Evolutionary conservation across 2,113 vertebrate species (phyloP).

Genomic region (Sapayoa aenigma): DNA sequence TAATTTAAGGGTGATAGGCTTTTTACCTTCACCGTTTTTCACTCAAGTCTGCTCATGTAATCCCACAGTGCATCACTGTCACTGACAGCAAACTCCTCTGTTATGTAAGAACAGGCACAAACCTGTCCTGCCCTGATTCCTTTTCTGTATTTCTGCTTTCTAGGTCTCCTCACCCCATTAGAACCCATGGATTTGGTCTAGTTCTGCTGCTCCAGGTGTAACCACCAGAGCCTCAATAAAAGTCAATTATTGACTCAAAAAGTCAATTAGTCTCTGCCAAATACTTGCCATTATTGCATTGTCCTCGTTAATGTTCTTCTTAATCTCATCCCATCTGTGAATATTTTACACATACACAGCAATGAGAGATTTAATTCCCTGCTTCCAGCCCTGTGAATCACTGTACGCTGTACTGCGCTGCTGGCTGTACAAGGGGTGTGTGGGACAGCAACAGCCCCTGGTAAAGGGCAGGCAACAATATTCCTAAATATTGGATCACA

Average conservation of each 20-base stretch:
- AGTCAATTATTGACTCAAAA: no score
- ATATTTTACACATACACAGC: neutral
- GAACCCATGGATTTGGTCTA: neutral
- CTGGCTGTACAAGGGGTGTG: rapidly evolving
- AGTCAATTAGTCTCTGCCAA: neutral
- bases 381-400: neutral
- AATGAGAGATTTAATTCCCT: neutral
- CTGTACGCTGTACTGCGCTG: rapidly evolving
- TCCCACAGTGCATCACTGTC: neutral
- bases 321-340: rapidly evolving
- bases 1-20: neutral
- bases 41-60: neutral
- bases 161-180: neutral
- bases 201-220: neutral
- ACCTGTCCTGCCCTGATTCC: neutral
- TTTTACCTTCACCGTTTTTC: neutral
- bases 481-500: neutral
- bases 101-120: neutral
- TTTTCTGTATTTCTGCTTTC: slow-evolving; percentile 33
- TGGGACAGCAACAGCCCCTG: rapidly evolving
- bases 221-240: neutral
- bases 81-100: rapidly evolving
- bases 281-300: neutral
- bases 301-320: neutral
- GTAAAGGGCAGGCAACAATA: neutral